These are phyloP conservation scores for Brachyrhaphis roseni DNA, from an alignment of 2,797 vertebrate genomes.

Conservation along the genomic window DNA sequence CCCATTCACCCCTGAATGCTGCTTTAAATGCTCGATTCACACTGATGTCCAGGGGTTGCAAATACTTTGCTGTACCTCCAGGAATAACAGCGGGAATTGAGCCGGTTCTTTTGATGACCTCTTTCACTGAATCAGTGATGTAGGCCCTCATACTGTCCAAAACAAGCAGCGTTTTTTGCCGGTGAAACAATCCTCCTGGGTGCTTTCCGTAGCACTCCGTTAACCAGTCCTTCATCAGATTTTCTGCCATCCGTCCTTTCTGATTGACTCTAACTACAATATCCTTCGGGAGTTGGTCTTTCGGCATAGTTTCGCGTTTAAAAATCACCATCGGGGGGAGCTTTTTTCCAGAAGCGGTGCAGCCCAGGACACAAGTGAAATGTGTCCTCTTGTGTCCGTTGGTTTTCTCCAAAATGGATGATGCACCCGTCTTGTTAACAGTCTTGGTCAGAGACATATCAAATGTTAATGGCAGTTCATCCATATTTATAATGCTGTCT, in stretches of 20 bases:
- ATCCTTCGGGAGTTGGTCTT: conserved; percentile 8
- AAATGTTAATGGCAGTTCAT: neutral
- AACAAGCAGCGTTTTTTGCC: neutral
- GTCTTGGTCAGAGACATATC: neutral
- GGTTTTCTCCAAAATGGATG: neutral
- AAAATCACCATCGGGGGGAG: conserved; percentile 24
- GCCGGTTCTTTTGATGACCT: neutral
- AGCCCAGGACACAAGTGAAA: neutral
- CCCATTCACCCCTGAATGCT: neutral
- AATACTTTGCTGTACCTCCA: neutral
- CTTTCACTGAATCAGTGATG: neutral
- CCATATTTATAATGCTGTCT: neutral
- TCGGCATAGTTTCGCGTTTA: conserved; percentile 10
- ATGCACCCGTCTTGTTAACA: neutral
- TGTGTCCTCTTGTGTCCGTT: neutral
- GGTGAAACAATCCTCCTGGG: neutral
- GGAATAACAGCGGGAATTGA: neutral
- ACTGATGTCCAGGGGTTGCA: neutral
- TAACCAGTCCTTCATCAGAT: conserved; percentile 21
- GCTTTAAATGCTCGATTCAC: neutral
- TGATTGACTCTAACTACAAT: conserved; percentile 12
- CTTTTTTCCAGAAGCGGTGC: neutral
- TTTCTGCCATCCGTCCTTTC: conserved; percentile 26
- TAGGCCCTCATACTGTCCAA: neutral
- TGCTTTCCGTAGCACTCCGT: neutral